A percentile compares a stretch with the other conserved stretches of the same genome.
These are phyloP conservation scores for Plagodis dolabraria DNA, from an alignment of 2,888 invertebrate genomes.

Conservation along the genomic window DNA sequence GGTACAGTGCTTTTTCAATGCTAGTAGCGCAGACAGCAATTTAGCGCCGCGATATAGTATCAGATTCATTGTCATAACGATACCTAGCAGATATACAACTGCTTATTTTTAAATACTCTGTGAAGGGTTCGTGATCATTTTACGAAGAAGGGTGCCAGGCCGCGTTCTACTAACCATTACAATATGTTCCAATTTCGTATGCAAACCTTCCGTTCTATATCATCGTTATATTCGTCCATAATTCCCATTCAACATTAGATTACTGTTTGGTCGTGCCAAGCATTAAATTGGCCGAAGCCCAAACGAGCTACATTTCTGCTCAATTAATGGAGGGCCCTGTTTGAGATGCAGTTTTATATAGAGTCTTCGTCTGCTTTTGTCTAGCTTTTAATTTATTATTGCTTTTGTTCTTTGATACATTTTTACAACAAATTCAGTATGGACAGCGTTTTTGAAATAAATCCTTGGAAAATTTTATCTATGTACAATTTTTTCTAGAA, in stretches of 20 bases:
- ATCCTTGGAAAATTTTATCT: no score
- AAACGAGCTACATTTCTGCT: slow-evolving; percentile 67
- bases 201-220: slow-evolving; percentile 23
- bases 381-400: slow-evolving; percentile 24
- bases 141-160: no score
- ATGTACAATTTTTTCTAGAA: no score
- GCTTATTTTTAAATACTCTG: no score
- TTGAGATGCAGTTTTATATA: slow-evolving; percentile 45
- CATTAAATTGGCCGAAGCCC: slow-evolving; percentile 77
- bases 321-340: slow-evolving; percentile 67
- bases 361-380: slow-evolving; percentile 25
- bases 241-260: slow-evolving; percentile 70
- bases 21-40: no score
- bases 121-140: no score
- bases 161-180: neutral
- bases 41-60: no score
- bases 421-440: neutral
- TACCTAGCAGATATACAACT: no score
- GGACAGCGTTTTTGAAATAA: no score
- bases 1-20: no score
- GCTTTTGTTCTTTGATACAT: neutral
- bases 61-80: no score
- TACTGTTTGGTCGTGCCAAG: slow-evolving; percentile 69
- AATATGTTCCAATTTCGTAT: neutral
- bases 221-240: slow-evolving; percentile 51